These are phyloP conservation scores for Coleophora deauratella DNA, from an alignment of 2,888 invertebrate genomes.

Conservation along the genomic window DNA sequence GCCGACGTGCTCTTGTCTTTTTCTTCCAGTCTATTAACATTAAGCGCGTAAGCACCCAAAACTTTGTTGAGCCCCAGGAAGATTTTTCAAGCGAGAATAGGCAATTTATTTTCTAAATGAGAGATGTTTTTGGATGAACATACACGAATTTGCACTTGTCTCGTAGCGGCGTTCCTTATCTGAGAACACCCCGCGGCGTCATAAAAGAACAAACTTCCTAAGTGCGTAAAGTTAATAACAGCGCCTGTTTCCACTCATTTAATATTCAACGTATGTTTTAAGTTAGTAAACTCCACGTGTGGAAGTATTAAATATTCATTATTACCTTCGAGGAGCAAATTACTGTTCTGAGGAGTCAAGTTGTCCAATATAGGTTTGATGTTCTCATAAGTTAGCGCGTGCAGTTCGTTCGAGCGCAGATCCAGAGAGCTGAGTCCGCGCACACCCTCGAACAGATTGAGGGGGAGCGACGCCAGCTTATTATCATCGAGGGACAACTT, in stretches of 20 bases:
- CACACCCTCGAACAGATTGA: conserved; percentile 82
- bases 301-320: conserved; percentile 50
- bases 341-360: conserved; percentile 82
- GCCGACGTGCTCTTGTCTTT: too few species aligned
- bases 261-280: conserved; percentile 59
- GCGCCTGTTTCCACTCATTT: conserved; percentile 49
- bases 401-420: conserved; percentile 83
- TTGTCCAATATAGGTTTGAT: conserved; percentile 85
- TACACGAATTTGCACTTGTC: conserved; percentile 34
- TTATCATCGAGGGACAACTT: conserved; percentile 85
- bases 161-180: conserved; percentile 19
- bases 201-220: conserved; percentile 55
- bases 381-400: conserved; percentile 84
- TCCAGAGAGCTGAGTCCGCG: conserved; percentile 82
- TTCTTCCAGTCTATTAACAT: too few species aligned
- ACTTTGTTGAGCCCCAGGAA: too few species aligned
- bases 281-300: conserved; percentile 44
- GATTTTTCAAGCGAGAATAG: background rate
- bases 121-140: conserved; percentile 6
- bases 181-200: conserved; percentile 48
- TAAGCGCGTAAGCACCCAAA: too few species aligned
- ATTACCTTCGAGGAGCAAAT: conserved; percentile 84
- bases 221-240: conserved; percentile 52
- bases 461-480: conserved; percentile 80
- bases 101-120: background rate